Percentiles rank a stretch among this genome's conserved stretches.
Conservation (phyloP, 2,797 vertebrate species). For the Nothura maculosa region DNA sequence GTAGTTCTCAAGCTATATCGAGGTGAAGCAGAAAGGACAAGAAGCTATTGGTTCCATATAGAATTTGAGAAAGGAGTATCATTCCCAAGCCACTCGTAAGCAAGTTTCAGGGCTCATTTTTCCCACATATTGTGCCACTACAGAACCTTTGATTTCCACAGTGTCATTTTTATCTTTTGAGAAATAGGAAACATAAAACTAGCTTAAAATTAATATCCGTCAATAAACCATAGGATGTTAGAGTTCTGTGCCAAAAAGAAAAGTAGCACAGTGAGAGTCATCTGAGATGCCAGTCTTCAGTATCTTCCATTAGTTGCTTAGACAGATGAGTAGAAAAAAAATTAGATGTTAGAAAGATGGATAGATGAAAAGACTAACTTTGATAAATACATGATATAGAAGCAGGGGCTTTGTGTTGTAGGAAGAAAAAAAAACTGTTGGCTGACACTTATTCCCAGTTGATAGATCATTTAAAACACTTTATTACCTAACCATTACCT, state of each 20-base stretch:
- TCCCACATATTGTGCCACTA: not conserved
- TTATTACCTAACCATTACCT: constrained; percentile 14
- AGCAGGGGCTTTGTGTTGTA: not conserved
- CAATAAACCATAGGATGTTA: not conserved
- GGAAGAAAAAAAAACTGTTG: not conserved
- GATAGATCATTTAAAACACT: not conserved
- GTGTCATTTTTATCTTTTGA: not conserved
- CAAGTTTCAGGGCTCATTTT: not conserved
- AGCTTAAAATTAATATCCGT: constrained; percentile 29
- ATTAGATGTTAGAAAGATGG: not conserved
- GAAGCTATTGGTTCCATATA: not conserved
- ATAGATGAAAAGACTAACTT: not conserved
- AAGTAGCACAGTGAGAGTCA: not conserved
- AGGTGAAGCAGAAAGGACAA: not conserved
- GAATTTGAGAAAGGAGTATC: not conserved
- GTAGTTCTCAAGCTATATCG: not conserved
- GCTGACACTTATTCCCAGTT: not conserved
- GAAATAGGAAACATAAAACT: constrained; percentile 5
- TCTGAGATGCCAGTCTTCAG: not conserved
- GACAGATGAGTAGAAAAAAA: not conserved
- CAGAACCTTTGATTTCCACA: not conserved
- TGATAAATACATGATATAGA: not conserved
- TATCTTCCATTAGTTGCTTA: not conserved
- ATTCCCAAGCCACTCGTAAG: not conserved
- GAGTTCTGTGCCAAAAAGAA: not conserved